Percentiles rank a stretch among this genome's conserved stretches.
phyloP scores from a whole-genome alignment of 2,797 vertebrate species.

The Vespertilio murinus region DNA sequence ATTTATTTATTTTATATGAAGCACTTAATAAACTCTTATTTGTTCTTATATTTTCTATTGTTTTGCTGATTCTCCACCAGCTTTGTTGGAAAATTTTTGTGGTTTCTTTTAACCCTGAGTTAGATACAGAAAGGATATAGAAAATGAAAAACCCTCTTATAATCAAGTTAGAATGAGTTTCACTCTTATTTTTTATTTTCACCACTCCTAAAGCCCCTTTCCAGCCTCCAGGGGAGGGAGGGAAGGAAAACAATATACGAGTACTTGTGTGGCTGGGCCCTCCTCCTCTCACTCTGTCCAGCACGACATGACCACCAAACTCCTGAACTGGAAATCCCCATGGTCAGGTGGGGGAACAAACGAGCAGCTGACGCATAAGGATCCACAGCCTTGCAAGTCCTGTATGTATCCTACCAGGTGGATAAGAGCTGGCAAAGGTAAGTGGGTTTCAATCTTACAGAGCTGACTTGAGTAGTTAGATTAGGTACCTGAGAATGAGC shows the following conservation, averaged over 20 bases:
- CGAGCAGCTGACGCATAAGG: not conserved
- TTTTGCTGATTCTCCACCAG: not conserved
- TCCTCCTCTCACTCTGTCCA: not conserved
- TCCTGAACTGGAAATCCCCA: not conserved
- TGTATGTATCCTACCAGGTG: not conserved
- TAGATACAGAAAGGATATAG: constrained; percentile 22
- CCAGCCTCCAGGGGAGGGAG: not conserved
- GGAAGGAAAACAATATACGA: not conserved
- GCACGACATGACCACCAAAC: not conserved
- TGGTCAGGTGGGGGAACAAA: not conserved
- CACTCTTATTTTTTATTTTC: not conserved
- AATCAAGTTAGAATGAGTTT: constrained; percentile 35
- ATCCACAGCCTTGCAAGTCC: not conserved
- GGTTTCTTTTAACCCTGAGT: constrained; percentile 13
- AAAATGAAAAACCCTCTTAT: not conserved
- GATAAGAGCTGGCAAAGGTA: not conserved
- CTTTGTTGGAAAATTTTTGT: not conserved
- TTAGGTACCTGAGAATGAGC: not conserved
- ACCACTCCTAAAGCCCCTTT: not conserved
- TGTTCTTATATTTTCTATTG: not conserved
- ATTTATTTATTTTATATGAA: not conserved
- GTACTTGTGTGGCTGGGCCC: not conserved
- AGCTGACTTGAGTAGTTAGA: not conserved
- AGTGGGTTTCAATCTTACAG: not conserved
- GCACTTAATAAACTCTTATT: constrained; percentile 7